These are phyloP conservation scores for Dendrocopos noguchii DNA, from an alignment of 2,113 vertebrate species.

Conservation along the genomic window DNA sequence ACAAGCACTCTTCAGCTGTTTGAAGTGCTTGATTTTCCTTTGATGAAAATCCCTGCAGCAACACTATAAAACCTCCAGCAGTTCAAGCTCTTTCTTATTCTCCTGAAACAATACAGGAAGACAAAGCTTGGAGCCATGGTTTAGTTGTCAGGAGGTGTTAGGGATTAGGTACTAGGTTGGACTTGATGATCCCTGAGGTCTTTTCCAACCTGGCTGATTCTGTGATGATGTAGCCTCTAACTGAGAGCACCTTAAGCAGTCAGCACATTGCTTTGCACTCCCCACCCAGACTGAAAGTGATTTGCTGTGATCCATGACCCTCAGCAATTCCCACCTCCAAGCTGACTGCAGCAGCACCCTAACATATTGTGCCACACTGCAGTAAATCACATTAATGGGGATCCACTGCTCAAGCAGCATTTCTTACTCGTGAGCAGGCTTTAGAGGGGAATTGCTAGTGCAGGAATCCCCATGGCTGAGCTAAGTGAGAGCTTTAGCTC, in stretches of 20 bases:
- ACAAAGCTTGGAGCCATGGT: too few species aligned
- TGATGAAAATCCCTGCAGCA: background rate
- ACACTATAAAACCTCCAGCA: background rate
- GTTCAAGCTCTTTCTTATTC: background rate
- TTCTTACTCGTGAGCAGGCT: background rate
- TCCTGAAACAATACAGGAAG: fast-evolving
- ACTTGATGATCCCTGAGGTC: too few species aligned
- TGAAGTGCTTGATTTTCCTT: background rate
- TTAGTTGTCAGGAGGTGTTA: too few species aligned
- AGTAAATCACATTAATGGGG: background rate
- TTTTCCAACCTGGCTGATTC: too few species aligned
- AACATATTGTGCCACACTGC: fast-evolving
- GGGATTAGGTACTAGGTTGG: too few species aligned
- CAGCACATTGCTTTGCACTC: background rate
- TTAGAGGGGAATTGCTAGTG: background rate
- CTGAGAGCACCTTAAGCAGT: background rate
- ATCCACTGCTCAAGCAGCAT: background rate
- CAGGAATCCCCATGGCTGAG: background rate
- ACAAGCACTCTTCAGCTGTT: background rate
- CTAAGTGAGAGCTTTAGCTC: background rate
- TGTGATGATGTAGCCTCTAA: too few species aligned
- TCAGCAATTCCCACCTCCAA: background rate
- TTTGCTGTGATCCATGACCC: background rate
- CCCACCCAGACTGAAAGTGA: background rate
- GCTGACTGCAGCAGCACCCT: background rate